A percentile compares a stretch with the other conserved stretches of the same genome.
phyloP scores from a whole-genome alignment of 2,797 vertebrate genomes.

The Peromyscus attwateri region DNA sequence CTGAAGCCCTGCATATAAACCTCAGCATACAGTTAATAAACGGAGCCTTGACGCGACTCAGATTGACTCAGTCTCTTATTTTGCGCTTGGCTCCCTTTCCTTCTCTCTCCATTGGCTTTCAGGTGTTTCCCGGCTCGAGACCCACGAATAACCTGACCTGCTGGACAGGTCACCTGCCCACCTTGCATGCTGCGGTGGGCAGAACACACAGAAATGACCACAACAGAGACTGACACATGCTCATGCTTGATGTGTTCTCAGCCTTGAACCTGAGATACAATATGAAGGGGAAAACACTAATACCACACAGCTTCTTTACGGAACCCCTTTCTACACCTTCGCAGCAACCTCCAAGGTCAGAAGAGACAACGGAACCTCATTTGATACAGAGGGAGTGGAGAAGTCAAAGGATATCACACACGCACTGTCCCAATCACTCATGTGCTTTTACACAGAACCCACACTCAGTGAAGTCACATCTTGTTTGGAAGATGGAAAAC shows the following conservation, averaged over 20 bases:
- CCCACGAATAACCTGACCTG: too few relatives aligned
- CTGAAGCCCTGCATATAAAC: too few relatives aligned
- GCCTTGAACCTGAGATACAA: not conserved
- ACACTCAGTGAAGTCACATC: rapidly evolving
- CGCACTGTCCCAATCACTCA: rapidly evolving
- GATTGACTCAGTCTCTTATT: too few relatives aligned
- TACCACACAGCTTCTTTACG: not conserved
- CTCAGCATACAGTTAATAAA: too few relatives aligned
- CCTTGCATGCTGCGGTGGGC: rapidly evolving
- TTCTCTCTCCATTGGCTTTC: too few relatives aligned
- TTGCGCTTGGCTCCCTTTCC: too few relatives aligned
- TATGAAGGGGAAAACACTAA: not conserved
- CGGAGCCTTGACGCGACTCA: too few relatives aligned
- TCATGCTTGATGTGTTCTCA: not conserved
- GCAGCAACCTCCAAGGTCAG: not conserved
- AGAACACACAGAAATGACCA: rapidly evolving
- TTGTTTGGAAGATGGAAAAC: not conserved
- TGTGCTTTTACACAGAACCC: not conserved
- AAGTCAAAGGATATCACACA: rapidly evolving
- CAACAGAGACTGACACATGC: rapidly evolving
- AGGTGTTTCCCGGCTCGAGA: too few relatives aligned
- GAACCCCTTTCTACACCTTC: not conserved
- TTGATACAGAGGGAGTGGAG: not conserved
- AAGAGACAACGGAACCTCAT: not conserved
- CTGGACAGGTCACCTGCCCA: too few relatives aligned